A percentile compares a stretch with the other conserved stretches of the same genome.
Conservation (phyloP, 1,140 invertebrate genomes). For the Mesaphorura yosii region DNA sequence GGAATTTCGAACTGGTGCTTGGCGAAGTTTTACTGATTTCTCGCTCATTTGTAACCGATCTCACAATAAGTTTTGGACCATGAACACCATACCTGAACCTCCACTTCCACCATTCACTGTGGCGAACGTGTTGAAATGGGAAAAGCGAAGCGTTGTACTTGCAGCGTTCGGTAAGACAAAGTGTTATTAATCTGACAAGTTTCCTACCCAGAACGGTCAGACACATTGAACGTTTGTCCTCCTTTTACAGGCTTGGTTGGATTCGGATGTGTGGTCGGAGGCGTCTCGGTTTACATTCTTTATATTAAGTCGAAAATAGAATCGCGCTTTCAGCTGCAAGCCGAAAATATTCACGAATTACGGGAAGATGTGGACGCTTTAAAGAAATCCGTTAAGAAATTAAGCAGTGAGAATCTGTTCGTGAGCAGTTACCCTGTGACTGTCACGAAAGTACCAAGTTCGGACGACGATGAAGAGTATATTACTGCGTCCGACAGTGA, state of each 20-base stretch:
- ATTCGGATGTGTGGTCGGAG: slow-evolving; percentile 22
- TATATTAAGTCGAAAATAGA: slow-evolving; percentile 15
- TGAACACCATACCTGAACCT: background rate
- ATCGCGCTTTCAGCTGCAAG: slow-evolving; percentile 20
- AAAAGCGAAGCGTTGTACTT: slow-evolving; percentile 6
- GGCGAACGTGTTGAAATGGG: slow-evolving; percentile 4
- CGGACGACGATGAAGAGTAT: slow-evolving; percentile 4
- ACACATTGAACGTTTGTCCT: background rate
- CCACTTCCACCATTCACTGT: background rate
- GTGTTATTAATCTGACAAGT: background rate
- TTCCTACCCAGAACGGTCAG: background rate
- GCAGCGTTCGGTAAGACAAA: slow-evolving; percentile 18
- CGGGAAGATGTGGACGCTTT: slow-evolving; percentile 15
- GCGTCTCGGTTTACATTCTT: slow-evolving; percentile 15
- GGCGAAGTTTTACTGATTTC: background rate
- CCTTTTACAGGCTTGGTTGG: slow-evolving; percentile 11
- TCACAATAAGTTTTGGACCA: background rate
- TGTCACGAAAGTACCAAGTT: background rate
- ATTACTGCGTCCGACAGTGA: slow-evolving; percentile 2
- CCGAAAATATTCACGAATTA: slow-evolving; percentile 11
- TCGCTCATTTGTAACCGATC: background rate
- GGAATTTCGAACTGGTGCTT: background rate
- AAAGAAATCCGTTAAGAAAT: slow-evolving; percentile 1
- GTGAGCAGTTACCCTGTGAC: background rate
- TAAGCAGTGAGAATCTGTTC: background rate